These are phyloP conservation scores for Pissodes strobi DNA, from an alignment of 1,140 invertebrate species.

Conservation along the genomic window DNA sequence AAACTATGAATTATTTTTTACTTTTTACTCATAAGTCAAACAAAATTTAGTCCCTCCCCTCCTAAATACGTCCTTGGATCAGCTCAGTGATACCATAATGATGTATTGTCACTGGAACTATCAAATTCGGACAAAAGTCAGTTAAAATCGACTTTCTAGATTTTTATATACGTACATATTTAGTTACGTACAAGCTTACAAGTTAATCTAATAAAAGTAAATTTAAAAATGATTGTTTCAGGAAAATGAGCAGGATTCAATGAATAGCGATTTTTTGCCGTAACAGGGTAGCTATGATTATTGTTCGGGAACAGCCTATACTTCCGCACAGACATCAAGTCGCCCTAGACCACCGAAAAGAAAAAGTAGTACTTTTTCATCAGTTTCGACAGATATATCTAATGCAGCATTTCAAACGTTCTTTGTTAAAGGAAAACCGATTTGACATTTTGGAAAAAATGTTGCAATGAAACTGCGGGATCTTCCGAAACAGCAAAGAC, in stretches of 20 bases:
- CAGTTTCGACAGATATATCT: background rate
- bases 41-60: too few species aligned
- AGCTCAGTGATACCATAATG: too few species aligned
- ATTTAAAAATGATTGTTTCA: too few species aligned
- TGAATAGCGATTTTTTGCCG: background rate
- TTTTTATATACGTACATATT: too few species aligned
- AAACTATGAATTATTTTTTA: too few species aligned
- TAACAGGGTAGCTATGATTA: background rate
- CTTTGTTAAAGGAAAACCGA: conserved; percentile 10
- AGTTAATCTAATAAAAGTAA: too few species aligned
- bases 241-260: background rate
- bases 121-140: too few species aligned
- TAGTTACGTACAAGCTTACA: too few species aligned
- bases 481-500: conserved; percentile 25
- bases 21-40: too few species aligned
- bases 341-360: background rate
- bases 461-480: conserved; percentile 19
- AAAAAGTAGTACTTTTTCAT: background rate
- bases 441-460: conserved; percentile 30
- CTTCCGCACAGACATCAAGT: background rate
- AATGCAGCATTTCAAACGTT: background rate
- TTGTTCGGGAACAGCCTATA: background rate
- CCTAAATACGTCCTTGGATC: too few species aligned
- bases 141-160: too few species aligned
- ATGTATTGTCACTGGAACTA: too few species aligned